A percentile compares a stretch with the other conserved stretches of the same genome.
These are phyloP conservation scores for Callaeas wilsoni DNA, from an alignment of 2,113 vertebrate species.

Conservation along the genomic window DNA sequence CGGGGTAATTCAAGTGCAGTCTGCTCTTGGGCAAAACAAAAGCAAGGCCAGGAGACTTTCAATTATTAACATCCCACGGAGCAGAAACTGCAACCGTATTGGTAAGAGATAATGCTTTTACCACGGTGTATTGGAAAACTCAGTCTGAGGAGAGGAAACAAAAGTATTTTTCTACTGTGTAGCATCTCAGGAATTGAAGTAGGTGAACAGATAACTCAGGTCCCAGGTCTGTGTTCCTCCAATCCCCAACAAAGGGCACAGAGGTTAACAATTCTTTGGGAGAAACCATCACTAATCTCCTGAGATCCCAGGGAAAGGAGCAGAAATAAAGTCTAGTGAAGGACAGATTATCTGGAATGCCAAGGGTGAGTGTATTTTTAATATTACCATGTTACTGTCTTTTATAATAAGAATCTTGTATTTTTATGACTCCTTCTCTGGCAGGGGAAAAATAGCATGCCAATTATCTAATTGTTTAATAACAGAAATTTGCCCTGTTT, in stretches of 20 bases:
- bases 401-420: not conserved
- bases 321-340: not conserved
- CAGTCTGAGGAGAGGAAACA: not conserved
- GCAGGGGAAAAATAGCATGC: not conserved
- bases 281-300: rapidly evolving
- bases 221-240: not conserved
- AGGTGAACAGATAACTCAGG: not conserved
- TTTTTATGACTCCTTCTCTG: not conserved
- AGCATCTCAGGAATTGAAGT: not conserved
- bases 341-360: not conserved
- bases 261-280: not conserved
- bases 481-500: not conserved
- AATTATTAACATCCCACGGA: not conserved
- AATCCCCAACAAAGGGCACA: not conserved
- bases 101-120: not conserved
- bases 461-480: not conserved
- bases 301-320: not conserved
- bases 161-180: not conserved
- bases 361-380: not conserved
- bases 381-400: not conserved
- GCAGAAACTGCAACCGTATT: rapidly evolving
- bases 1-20: not conserved
- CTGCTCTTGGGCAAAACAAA: not conserved
- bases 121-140: not conserved
- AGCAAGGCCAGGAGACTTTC: not conserved